These are phyloP conservation scores for Montipora capricornis DNA, from an alignment of 64 coral and sea anemone species.

Conservation along the genomic window DNA sequence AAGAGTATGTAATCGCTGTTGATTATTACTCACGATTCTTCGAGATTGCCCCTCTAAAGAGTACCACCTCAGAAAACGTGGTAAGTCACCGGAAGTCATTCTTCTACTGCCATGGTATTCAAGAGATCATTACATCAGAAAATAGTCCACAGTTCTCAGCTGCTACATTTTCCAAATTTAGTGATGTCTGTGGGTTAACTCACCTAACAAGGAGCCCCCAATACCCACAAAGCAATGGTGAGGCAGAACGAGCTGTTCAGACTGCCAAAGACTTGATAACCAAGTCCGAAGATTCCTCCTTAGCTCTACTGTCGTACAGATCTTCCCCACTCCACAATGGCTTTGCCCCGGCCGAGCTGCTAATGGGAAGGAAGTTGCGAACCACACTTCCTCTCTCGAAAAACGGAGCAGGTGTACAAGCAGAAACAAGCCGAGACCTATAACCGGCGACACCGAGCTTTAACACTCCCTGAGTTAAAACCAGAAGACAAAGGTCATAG, in stretches of 20 bases:
- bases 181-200: slow-evolving; percentile 40
- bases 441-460: slow-evolving; percentile 1
- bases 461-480: neutral
- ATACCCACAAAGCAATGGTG: slow-evolving; percentile 59
- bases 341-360: too few species aligned
- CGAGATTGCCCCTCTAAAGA: slow-evolving; percentile 32
- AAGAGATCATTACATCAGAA: slow-evolving; percentile 30
- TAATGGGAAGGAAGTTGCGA: neutral
- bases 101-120: slow-evolving; percentile 57
- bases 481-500: neutral
- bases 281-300: slow-evolving; percentile 29
- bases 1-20: slow-evolving; percentile 33
- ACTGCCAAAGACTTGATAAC: slow-evolving; percentile 14
- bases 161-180: slow-evolving; percentile 42
- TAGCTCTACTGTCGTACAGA: neutral
- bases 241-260: slow-evolving; percentile 57
- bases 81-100: slow-evolving; percentile 8
- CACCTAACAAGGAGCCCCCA: slow-evolving; percentile 34
- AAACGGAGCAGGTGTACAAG: slow-evolving; percentile 1
- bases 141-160: slow-evolving; percentile 48
- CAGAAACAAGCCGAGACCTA: neutral
- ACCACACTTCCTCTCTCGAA: slow-evolving; percentile 20
- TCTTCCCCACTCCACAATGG: too few species aligned
- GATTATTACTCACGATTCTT: slow-evolving; percentile 55
- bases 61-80: neutral